A percentile compares a stretch with the other conserved stretches of the same genome.
phyloP scores from a whole-genome alignment of 2,888 invertebrate genomes.

The Lycia hirtaria region DNA sequence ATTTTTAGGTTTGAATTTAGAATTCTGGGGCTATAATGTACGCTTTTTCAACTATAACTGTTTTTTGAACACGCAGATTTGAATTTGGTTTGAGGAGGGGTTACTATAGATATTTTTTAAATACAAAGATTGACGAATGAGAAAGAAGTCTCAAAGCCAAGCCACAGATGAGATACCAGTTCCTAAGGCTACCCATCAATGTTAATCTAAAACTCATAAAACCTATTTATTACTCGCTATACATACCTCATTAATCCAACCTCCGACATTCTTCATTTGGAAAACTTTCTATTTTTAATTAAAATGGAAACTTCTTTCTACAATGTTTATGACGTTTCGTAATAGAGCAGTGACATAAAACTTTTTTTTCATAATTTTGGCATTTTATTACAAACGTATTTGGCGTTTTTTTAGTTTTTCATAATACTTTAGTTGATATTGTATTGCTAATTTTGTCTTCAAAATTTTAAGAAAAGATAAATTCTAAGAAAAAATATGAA shows the following conservation, averaged over 20 bases:
- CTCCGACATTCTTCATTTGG: conserved; percentile 38
- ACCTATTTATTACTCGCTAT: conserved; percentile 41
- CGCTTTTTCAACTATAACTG: too few species aligned
- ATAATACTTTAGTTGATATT: background rate
- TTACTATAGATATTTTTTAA: background rate
- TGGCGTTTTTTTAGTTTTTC: background rate
- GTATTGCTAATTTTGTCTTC: background rate
- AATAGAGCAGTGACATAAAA: conserved; percentile 56
- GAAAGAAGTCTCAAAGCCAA: background rate
- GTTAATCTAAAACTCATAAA: conserved; percentile 41
- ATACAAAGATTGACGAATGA: background rate
- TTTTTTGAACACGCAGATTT: too few species aligned
- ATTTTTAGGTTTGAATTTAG: too few species aligned
- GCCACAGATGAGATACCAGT: conserved; percentile 16
- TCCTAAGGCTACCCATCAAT: conserved; percentile 30
- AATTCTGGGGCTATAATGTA: too few species aligned
- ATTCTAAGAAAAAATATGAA: background rate
- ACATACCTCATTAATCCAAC: conserved; percentile 41
- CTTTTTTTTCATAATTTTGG: conserved; percentile 39
- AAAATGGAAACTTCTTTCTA: conserved; percentile 43
- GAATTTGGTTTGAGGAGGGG: too few species aligned
- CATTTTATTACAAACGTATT: background rate
- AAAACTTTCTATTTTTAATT: conserved; percentile 47
- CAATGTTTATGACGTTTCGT: conserved; percentile 53
- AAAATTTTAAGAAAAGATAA: too few species aligned